Evolutionary conservation across 2,113 vertebrate species (phyloP).

Genomic region (Agelaius phoeniceus): DNA sequence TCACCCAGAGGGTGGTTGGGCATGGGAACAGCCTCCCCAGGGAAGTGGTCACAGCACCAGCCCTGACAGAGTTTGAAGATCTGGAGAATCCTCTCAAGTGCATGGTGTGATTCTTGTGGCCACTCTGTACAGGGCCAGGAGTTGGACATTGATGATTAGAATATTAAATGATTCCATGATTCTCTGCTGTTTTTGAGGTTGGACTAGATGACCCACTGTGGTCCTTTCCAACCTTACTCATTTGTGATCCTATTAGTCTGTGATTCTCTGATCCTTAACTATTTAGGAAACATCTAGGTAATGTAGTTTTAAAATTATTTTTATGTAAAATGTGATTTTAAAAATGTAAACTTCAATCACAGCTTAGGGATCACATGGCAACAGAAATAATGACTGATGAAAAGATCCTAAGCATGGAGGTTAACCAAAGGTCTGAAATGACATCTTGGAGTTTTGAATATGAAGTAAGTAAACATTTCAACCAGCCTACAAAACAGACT

Average conservation of each 20-base stretch:
- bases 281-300: not conserved
- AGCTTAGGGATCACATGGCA: not conserved
- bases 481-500: not conserved
- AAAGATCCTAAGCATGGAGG: not conserved
- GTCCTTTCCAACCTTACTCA: not conserved
- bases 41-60: not conserved
- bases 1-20: rapidly evolving
- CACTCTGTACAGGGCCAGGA: not conserved
- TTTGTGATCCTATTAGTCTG: not conserved
- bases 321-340: not conserved
- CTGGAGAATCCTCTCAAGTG: not conserved
- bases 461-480: not conserved
- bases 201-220: not conserved
- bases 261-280: not conserved
- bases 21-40: not conserved
- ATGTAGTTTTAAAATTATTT: not conserved
- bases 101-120: not conserved
- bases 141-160: not conserved
- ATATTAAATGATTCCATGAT: not conserved
- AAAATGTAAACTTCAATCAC: not conserved
- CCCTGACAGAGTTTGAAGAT: not conserved
- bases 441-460: not conserved
- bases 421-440: not conserved
- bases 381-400: not conserved
- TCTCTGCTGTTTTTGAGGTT: not conserved